Base-by-base conservation (phyloP, 37 sponge, comb jelly and placozoan genomes). In the Eunapius fragilis region DNA sequence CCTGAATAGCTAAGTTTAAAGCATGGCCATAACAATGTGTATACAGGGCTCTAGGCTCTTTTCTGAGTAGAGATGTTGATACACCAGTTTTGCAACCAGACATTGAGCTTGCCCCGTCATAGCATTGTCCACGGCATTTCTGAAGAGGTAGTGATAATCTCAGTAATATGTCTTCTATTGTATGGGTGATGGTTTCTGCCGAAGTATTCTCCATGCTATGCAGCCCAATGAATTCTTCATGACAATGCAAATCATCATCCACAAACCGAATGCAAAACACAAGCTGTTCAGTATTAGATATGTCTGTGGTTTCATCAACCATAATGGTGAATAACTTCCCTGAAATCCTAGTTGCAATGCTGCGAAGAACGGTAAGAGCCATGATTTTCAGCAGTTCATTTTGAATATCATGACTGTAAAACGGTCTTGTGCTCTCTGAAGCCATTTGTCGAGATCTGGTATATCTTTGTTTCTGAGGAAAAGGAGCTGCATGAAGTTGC, bases 281-380 rank as follows among this genome's bases (percentile, higher is more conserved):
- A 81, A 85, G 83, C 72, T 92, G 89, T 77, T 92, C 93, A 37
- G 9, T 23, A 69, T 93, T 93, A 28, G 90, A 58, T 67, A 85
- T 83, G 72, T 93, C 94, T 23, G 94, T 76, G 38, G 90, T 89
- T 74, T 93, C 90, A 93, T 93, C 94, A 14, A 86, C 70, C 90
- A 89, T 93, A 9, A 93, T 58, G 30, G 90, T 88, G 79, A 47
- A 88, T 69, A 76, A 88, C 31, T 83, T 45, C 0, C 28, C 45
- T 67, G 73, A 70, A 27, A 91, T 77, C 25, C 35, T 50, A 35
- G 72, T 7, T 68, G 84, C 80, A 17, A 91, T 71, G 68, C 82
- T 72, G 5, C 92, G 85, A 31, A 91, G 69, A 32, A 91, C 73
- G 80, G 36, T 37, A 37, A 85, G 30, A 78, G 85, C 90, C 85